Conservation (phyloP, 2,888 invertebrate genomes). For the Tetheella fluctuosa region DNA sequence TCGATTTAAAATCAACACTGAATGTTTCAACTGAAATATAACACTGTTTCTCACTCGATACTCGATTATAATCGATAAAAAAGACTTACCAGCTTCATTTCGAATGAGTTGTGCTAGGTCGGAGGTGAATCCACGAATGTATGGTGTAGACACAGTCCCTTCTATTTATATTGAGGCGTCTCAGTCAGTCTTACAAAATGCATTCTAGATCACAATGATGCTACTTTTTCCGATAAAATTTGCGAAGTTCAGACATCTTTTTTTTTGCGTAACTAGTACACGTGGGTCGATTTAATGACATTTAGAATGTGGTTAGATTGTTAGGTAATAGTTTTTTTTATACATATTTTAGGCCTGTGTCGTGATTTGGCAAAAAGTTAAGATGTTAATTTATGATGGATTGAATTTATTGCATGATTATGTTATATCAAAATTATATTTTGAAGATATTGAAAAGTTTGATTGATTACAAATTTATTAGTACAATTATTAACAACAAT, state of each 20-base stretch:
- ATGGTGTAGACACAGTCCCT: conserved; percentile 44
- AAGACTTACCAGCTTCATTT: conserved; percentile 76
- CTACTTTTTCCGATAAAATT: conserved; percentile 66
- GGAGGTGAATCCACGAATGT: conserved; percentile 74
- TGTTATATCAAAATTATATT: neutral
- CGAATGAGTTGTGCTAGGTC: conserved; percentile 53
- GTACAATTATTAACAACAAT: too few relatives aligned
- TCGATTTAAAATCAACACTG: conserved; percentile 17
- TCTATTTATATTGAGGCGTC: conserved; percentile 64
- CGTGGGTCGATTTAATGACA: conserved; percentile 28
- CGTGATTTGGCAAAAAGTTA: neutral
- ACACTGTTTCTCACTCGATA: conserved; percentile 21
- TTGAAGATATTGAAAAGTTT: neutral
- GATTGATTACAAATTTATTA: too few relatives aligned
- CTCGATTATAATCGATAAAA: conserved; percentile 24
- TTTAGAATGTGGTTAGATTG: conserved; percentile 3
- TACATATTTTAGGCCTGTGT: conserved; percentile 2
- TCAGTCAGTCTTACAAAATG: conserved; percentile 65
- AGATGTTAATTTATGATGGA: neutral
- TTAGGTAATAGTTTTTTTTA: neutral
- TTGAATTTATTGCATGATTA: neutral
- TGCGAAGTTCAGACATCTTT: conserved; percentile 53
- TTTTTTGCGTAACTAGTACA: conserved; percentile 51
- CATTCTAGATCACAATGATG: conserved; percentile 69
- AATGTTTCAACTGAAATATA: conserved; percentile 19